Evolutionary conservation across 2,888 invertebrate genomes (phyloP).

Genomic region (Entomobrya proxima): DNA sequence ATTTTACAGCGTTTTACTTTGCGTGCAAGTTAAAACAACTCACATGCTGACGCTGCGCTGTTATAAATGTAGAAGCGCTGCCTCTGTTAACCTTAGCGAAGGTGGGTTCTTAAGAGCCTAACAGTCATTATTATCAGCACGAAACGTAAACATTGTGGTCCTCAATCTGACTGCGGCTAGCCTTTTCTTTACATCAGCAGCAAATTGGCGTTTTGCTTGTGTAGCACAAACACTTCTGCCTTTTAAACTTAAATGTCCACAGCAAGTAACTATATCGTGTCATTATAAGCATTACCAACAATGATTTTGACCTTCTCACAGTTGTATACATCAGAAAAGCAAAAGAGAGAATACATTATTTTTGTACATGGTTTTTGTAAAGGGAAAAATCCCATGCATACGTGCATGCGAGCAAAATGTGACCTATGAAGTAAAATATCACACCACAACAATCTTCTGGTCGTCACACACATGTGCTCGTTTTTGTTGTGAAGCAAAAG

Average conservation of each 20-base stretch:
- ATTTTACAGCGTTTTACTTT: not conserved
- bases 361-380: too few relatives aligned
- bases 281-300: not conserved
- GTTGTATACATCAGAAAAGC: not conserved
- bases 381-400: conserved; percentile 7
- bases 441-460: not conserved
- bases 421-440: not conserved
- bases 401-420: conserved; percentile 18
- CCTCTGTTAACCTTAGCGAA: not conserved
- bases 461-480: not conserved
- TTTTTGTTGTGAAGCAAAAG: not conserved
- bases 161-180: not conserved
- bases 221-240: not conserved
- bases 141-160: conserved; percentile 7
- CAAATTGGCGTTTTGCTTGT: not conserved
- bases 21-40: too few relatives aligned
- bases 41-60: too few relatives aligned
- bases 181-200: not conserved
- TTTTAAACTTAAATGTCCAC: not conserved
- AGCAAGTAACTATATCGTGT: not conserved
- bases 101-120: too few relatives aligned
- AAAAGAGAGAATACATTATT: not conserved
- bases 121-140: not conserved
- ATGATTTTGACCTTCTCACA: conserved; percentile 40
- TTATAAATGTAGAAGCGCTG: too few relatives aligned